Evolutionary conservation across 1,140 invertebrate genomes (phyloP), one percentile per base, ranked within the genome.

Genomic region (Nymphalis io): DNA sequence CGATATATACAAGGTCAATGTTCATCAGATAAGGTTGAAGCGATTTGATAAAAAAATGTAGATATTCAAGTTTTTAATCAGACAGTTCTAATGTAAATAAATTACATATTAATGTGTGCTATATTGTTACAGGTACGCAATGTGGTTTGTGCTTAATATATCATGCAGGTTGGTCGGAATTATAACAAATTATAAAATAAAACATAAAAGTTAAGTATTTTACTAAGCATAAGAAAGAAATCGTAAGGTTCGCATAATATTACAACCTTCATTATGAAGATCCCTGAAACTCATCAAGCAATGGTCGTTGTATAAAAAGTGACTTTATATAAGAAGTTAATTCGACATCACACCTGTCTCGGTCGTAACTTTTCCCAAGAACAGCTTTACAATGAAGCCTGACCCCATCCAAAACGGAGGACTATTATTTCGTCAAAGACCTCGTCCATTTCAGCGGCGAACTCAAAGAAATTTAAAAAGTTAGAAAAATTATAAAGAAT

Each of bases 331-430:
- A 87, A 89, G 81, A 89, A 83, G 84, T 89, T 90, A 89, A 91
- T 89, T 89, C 83, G 80, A 71, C 82, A 85, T 89, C 87, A 84
- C 89, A 91, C 89, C 89, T 91, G 89, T 91, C 87, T 68, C 79
- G 85, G 72, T 89, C 88, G 84, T 91, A 91, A 91, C 86, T 90
- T 88, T 68, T 80, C 81, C 82, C 80, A 73, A 78, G 79, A 79
- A 90, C 84, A 78, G 81, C 81, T 88, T 82, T 83, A 90, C 86
- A 88, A 90, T 88, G 86, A 87, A 86, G 82, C 80, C 79, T 82
- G 82, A 78, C 79, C 80, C 76, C 78, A 55, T 23, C 51, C 51
- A 44, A n/a, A 65, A 42, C 69, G 78, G 72, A 74, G 59, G 72
- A 82, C 78, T 81, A 85, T 85, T 83, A 84, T 84, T 82, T 76